Evolutionary conservation across 2,113 vertebrate genomes (phyloP), one percentile per base, ranked within the genome.

Genomic region (Solea solea): DNA sequence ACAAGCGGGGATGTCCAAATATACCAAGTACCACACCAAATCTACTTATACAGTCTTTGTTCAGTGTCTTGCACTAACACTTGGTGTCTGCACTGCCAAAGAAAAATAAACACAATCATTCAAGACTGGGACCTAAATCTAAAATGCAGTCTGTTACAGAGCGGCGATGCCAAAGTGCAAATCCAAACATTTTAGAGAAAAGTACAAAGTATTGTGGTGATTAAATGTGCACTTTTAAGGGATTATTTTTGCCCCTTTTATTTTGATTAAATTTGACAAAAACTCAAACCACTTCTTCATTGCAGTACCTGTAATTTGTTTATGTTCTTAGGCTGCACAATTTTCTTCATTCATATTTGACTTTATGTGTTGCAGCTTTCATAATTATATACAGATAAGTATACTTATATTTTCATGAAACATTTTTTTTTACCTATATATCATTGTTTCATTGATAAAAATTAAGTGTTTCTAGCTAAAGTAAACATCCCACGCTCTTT

Each of bases 61-160:
- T 84, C 81, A 56, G 58, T 58, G 74, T 76, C 53, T 64, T 68
- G 66, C 64, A 69, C 81, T 75, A 86, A 83, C 80, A 86, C 72
- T 82, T 8, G 62, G 68, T 75, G 80, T 75, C 76, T 64, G 59
- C 27, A 41, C 42, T 72, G 75, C 80, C 77, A 80, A 74, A 85
- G 45, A 13, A 86, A 86, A 88, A 89, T 88, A 91, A 89, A 91
- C 80, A 85, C 46, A 34, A 71, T 69, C 76, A 45, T 63, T 64
- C 64, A 62, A 74, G 76, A 61, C 54, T 51, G 78, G 60, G 80
- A 82, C 73, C 40, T 10, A 16, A 56, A 61, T 76, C 69, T 7
- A 41, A 59, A 65, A 69, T 65, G 66, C 54, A 46, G 59, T 60
- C 62, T 77, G 62, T 2, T 0, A 54, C 0, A 2, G 54, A 0